These are phyloP conservation scores for Tinea trinotella DNA, from an alignment of 2,888 invertebrate species.

Conservation along the genomic window DNA sequence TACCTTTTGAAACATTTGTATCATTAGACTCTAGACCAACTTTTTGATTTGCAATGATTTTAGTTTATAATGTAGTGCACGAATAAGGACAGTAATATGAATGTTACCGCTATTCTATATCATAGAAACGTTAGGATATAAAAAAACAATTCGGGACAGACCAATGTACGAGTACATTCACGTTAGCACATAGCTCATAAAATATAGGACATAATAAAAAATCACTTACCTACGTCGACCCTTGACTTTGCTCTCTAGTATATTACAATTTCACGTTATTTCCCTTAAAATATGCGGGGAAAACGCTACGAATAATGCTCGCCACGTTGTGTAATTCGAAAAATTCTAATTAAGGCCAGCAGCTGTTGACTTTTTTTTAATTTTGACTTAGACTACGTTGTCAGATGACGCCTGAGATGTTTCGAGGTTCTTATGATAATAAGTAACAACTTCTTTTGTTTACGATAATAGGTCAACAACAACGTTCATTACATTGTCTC, in stretches of 20 bases:
- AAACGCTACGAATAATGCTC: constrained; percentile 34
- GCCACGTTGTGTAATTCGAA: constrained; percentile 54
- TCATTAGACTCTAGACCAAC: no score
- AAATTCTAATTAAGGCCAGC: constrained; percentile 65
- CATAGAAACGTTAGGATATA: neutral
- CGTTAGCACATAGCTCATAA: constrained; percentile 17
- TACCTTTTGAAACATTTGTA: no score
- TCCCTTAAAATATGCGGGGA: constrained; percentile 32
- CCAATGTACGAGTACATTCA: neutral
- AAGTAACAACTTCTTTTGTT: constrained; percentile 28
- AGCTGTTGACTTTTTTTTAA: constrained; percentile 58
- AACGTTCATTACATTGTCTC: neutral
- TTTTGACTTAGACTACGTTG: constrained; percentile 53
- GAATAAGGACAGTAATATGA: no score
- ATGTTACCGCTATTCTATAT: no score
- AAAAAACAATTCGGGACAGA: neutral
- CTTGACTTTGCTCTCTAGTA: constrained; percentile 18
- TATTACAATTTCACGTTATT: constrained; percentile 24
- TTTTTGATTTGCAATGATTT: no score
- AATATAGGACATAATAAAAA: constrained; percentile 19
- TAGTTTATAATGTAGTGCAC: no score
- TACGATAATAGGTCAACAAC: constrained; percentile 6
- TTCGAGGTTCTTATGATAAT: constrained; percentile 32
- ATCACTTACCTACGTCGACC: constrained; percentile 18
- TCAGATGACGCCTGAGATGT: constrained; percentile 54